Evolutionary conservation across 1,140 invertebrate species (phyloP).

Genomic region (Scaptomyza pallida): DNA sequence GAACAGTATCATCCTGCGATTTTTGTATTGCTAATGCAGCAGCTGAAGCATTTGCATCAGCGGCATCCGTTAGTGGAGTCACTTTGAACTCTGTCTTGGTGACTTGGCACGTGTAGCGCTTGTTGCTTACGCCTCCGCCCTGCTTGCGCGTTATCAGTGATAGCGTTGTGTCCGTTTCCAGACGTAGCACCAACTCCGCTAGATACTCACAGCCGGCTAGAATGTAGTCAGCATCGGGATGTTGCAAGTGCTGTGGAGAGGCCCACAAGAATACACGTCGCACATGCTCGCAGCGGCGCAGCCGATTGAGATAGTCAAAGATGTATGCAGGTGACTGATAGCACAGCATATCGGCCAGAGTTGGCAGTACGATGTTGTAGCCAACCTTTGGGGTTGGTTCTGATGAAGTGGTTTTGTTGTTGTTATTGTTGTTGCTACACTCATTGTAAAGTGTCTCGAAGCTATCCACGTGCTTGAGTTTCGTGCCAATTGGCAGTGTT

Average conservation of each 20-base stretch:
- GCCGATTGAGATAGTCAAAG: slow-evolving; percentile 62
- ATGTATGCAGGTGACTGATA: slow-evolving; percentile 64
- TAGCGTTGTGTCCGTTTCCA: slow-evolving; percentile 54
- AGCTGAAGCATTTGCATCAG: slow-evolving; percentile 9
- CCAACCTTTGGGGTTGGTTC: slow-evolving; percentile 26
- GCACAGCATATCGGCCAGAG: slow-evolving; percentile 66
- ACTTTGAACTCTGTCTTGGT: slow-evolving; percentile 65
- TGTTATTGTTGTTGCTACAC: slow-evolving; percentile 39
- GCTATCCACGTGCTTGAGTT: slow-evolving; percentile 55
- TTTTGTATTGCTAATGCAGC: not conserved
- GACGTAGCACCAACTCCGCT: slow-evolving; percentile 64
- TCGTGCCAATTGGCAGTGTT: slow-evolving; percentile 51
- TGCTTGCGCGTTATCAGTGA: slow-evolving; percentile 64
- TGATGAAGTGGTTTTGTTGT: slow-evolving; percentile 27
- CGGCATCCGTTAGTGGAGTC: slow-evolving; percentile 26
- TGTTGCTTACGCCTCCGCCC: slow-evolving; percentile 62
- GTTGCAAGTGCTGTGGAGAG: slow-evolving; percentile 52
- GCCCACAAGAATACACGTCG: slow-evolving; percentile 75
- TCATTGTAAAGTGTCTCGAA: slow-evolving; percentile 56
- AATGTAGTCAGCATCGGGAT: slow-evolving; percentile 58
- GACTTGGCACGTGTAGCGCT: slow-evolving; percentile 63
- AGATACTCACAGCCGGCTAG: slow-evolving; percentile 74
- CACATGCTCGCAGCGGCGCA: slow-evolving; percentile 64
- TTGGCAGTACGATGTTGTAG: slow-evolving; percentile 71
- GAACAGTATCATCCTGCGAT: not conserved